Evolutionary conservation across 1,140 invertebrate genomes (phyloP).

Genomic region (Sitobion miscanthi): DNA sequence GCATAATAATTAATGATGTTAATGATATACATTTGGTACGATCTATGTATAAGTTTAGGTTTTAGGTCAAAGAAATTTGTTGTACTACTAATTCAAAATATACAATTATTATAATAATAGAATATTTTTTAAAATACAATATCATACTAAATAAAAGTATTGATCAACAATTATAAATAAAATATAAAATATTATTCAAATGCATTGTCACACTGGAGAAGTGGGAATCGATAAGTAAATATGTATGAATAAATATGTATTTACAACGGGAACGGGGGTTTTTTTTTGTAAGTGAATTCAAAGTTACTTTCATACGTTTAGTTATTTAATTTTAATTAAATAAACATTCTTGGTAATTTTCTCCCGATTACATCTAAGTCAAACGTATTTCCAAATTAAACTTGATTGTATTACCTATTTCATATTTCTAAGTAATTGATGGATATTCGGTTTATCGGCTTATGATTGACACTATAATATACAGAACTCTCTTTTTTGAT

Average conservation of each 20-base stretch:
- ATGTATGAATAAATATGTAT: too few species aligned
- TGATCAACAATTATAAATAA: too few species aligned
- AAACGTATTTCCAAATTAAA: neutral
- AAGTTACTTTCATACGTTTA: neutral
- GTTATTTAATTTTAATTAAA: neutral
- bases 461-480: neutral
- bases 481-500: neutral
- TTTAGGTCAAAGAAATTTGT: neutral
- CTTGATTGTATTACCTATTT: neutral
- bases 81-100: too few species aligned
- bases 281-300: neutral
- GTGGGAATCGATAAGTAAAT: too few species aligned
- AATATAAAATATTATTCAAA: too few species aligned
- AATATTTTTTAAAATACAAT: too few species aligned
- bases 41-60: neutral
- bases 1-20: neutral
- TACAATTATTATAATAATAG: too few species aligned
- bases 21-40: neutral
- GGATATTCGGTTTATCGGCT: neutral
- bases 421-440: neutral
- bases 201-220: too few species aligned
- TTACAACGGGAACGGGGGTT: too few species aligned
- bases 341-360: neutral
- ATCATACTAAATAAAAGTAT: too few species aligned
- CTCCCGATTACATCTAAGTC: neutral